Base-by-base conservation (phyloP, 1,140 invertebrate genomes). In the Copidosoma floridanum region DNA sequence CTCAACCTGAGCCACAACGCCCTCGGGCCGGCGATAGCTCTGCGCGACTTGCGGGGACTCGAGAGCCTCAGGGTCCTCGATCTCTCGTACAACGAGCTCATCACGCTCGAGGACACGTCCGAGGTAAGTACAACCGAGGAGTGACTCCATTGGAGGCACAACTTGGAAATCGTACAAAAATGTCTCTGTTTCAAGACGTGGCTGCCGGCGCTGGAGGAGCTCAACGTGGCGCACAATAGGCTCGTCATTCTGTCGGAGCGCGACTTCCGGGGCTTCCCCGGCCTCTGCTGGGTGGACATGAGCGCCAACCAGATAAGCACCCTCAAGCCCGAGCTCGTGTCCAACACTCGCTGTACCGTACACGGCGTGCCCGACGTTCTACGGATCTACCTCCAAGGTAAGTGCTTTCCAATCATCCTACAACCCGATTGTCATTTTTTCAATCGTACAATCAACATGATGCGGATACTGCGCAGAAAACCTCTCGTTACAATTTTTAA, bases 301-400 rank as follows among this genome's bases (percentile, higher is more conserved):
- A 89, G 87, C 3, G 84, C 86, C 65, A 93, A 93, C 71, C 82
- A 85, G 56, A 92, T 93, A 61, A 78, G 83, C 29, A 79, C 83
- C 6, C 82, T 92, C 10, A 86, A 87, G 40, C 82, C 84, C 24
- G 88, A 91, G 68, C 78, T 93, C 10, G 89, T 90, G 0, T 84
- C 87, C 3, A 90, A 91, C 71, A 91, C 90, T 0, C 83, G 85
- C 63, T 93, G 90, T 72, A 86, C 83, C 41, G 84, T 89, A 46
- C 87, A 90, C 68, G 88, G 88, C 58, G 87, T 90, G 8, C 85
- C 85, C 53, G 88, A 88, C 64, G 86, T 86, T 44, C 76, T 93
- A 66, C 88, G 89, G 69, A 88, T 93, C 68, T 86, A 89, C 74
- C 81, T 93, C 53, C 84, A 90, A 86, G 89, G 90, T 92, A 77